These are phyloP conservation scores for Micrasema minimum DNA, from an alignment of 1,140 invertebrate genomes.

Conservation along the genomic window DNA sequence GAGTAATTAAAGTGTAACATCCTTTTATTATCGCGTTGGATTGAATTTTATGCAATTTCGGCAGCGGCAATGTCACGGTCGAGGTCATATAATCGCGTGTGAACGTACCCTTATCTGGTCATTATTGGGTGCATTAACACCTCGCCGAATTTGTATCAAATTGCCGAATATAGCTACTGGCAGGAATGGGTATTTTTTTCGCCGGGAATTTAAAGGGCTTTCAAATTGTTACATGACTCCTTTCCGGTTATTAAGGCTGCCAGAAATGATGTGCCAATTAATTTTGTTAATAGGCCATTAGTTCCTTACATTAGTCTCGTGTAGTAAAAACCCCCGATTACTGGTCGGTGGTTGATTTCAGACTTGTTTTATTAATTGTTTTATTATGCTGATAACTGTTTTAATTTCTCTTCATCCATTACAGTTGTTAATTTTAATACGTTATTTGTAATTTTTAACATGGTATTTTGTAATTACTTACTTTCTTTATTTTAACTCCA, in stretches of 20 bases:
- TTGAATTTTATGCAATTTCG: background rate
- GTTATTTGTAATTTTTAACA: too few relatives aligned
- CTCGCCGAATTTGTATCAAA: constrained; percentile 24
- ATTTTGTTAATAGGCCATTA: constrained; percentile 21
- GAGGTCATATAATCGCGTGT: constrained; percentile 17
- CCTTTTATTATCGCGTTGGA: background rate
- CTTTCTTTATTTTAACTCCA: too few relatives aligned
- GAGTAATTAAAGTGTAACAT: constrained; percentile 7
- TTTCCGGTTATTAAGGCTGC: background rate
- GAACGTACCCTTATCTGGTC: constrained; percentile 29
- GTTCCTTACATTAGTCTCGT: background rate
- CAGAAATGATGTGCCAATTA: constrained; percentile 9
- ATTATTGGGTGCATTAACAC: constrained; percentile 19
- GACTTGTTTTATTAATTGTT: too few relatives aligned
- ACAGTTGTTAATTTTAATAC: too few relatives aligned
- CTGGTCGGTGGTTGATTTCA: too few relatives aligned
- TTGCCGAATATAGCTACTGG: constrained; percentile 11
- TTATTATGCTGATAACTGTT: too few relatives aligned
- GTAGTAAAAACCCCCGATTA: too few relatives aligned
- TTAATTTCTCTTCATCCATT: too few relatives aligned
- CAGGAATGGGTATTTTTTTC: background rate
- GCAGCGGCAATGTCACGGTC: constrained; percentile 23
- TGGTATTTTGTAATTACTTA: too few relatives aligned
- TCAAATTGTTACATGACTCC: constrained; percentile 10
- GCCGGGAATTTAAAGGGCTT: background rate